phyloP scores from a whole-genome alignment of 2,797 vertebrate genomes.

The Erpetoichthys calabaricus region DNA sequence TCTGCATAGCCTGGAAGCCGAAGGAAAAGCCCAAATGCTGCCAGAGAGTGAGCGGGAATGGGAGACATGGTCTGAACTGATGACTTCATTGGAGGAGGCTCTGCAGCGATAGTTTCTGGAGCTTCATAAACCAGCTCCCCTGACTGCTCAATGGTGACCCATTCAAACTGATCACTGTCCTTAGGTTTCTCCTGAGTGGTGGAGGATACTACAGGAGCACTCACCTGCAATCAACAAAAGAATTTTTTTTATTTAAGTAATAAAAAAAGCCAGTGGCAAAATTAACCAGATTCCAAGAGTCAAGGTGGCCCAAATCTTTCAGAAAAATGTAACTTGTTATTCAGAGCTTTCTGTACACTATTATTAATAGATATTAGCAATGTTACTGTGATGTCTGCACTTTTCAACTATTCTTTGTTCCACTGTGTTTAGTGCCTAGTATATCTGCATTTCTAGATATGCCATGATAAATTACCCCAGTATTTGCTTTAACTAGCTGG shows the following conservation, averaged over 20 bases:
- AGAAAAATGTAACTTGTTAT: neutral
- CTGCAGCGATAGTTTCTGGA: conserved; percentile 81
- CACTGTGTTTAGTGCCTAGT: no score
- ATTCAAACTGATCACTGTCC: conserved; percentile 96
- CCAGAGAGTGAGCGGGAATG: conserved; percentile 91
- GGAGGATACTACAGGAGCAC: conserved; percentile 78
- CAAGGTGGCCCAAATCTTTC: neutral
- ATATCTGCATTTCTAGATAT: no score
- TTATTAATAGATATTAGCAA: no score
- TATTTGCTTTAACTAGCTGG: no score
- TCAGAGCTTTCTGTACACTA: no score
- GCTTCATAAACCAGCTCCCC: conserved; percentile 93
- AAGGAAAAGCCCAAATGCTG: conserved; percentile 91
- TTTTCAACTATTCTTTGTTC: no score
- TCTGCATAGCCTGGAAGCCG: conserved; percentile 93
- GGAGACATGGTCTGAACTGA: conserved; percentile 93
- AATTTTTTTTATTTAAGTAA: neutral
- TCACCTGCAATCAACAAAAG: conserved; percentile 58
- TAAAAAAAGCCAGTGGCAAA: neutral
- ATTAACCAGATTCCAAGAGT: neutral
- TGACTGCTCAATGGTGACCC: conserved; percentile 96
- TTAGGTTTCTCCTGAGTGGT: conserved; percentile 90
- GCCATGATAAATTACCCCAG: no score
- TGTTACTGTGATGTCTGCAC: no score
- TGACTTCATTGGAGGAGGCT: conserved; percentile 86